phyloP scores from a whole-genome alignment of 2,797 vertebrate species.

The Gallinago solitaria region DNA sequence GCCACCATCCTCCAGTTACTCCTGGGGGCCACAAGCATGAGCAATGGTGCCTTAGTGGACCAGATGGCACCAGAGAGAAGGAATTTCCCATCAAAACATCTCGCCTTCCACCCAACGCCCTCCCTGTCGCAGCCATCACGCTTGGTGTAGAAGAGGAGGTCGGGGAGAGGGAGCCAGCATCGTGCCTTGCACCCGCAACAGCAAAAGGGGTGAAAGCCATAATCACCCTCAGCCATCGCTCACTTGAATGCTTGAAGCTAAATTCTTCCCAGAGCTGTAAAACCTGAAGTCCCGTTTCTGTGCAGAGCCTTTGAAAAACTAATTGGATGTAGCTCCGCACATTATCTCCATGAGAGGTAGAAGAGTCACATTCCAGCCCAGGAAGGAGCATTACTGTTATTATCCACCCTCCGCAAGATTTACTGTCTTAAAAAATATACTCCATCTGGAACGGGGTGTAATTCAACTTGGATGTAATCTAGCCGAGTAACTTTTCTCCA shows the following conservation, averaged over 20 bases:
- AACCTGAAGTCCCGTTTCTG: not conserved
- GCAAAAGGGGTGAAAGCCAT: not conserved
- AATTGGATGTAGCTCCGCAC: not conserved
- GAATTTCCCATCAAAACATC: not conserved
- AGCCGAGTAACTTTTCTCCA: slow-evolving; percentile 44
- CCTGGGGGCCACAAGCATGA: rapidly evolving
- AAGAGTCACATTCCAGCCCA: not conserved
- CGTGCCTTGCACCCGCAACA: rapidly evolving
- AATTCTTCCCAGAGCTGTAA: not conserved
- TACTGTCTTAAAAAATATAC: slow-evolving; percentile 37
- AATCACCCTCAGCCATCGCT: not conserved
- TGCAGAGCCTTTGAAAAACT: slow-evolving; percentile 5
- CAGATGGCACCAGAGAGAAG: not conserved
- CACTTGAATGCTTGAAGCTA: not conserved
- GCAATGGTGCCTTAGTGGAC: not conserved
- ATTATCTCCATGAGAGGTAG: not conserved
- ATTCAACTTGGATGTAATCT: slow-evolving; percentile 50
- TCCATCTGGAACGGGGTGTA: slow-evolving; percentile 32
- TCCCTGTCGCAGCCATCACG: not conserved
- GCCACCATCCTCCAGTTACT: not conserved
- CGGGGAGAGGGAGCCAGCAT: rapidly evolving
- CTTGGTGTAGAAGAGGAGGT: not conserved
- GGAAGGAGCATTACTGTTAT: slow-evolving; percentile 7
- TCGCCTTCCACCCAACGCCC: not conserved
- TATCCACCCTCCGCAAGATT: slow-evolving; percentile 42